Evolutionary conservation across 2,888 invertebrate species (phyloP).

Genomic region (Tetranychus piercei): DNA sequence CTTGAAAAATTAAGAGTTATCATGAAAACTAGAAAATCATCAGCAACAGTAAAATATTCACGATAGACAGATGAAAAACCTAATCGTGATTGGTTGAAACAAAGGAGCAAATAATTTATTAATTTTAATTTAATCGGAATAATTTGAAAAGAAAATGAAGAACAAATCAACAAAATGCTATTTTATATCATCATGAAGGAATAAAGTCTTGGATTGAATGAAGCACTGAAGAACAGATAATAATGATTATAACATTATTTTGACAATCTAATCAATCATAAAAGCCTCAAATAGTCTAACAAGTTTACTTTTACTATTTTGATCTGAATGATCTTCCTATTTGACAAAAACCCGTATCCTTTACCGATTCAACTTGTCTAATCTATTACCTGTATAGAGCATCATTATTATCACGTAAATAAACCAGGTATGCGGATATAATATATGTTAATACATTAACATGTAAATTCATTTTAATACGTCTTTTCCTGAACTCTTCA

Average conservation of each 20-base stretch:
- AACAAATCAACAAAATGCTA: too few species aligned
- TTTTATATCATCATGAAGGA: too few species aligned
- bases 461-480: neutral
- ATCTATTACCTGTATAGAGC: too few species aligned
- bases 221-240: too few species aligned
- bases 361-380: too few species aligned
- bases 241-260: too few species aligned
- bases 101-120: neutral
- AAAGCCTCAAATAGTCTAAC: neutral
- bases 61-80: neutral
- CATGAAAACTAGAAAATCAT: neutral
- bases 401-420: too few species aligned
- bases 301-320: neutral
- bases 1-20: neutral
- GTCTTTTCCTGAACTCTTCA: too few species aligned
- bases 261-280: neutral
- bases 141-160: too few species aligned
- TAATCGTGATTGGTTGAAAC: neutral
- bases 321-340: neutral
- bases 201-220: too few species aligned
- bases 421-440: neutral
- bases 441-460: neutral
- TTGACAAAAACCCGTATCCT: neutral
- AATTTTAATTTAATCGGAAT: too few species aligned
- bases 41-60: neutral